Evolutionary conservation across 2,113 vertebrate species (phyloP).

Genomic region (Urocitellus parryii): DNA sequence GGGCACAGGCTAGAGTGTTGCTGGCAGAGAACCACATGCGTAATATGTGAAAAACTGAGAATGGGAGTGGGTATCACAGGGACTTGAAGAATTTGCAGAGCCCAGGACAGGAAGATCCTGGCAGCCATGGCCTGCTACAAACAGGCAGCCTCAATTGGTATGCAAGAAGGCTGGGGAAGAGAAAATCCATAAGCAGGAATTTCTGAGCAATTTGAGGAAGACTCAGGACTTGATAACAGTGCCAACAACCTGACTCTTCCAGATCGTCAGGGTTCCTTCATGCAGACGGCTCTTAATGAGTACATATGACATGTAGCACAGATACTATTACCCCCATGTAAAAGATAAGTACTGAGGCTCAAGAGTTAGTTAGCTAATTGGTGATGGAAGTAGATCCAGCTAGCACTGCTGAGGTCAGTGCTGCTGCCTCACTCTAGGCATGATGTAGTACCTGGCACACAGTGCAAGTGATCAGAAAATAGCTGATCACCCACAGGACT

Average conservation of each 20-base stretch:
- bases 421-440: not conserved
- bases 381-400: not conserved
- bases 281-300: constrained; percentile 14
- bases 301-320: not conserved
- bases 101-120: not conserved
- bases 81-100: constrained; percentile 13
- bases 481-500: not conserved
- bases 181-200: not conserved
- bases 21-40: constrained; percentile 44
- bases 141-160: not conserved
- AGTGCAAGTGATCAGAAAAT: not conserved
- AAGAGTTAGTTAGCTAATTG: not conserved
- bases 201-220: not conserved
- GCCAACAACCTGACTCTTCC: not conserved
- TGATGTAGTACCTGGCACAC: not conserved
- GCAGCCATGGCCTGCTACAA: not conserved
- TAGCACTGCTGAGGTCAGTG: not conserved
- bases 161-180: not conserved
- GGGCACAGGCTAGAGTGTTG: constrained; percentile 25
- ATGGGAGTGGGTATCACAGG: not conserved
- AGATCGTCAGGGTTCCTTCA: not conserved
- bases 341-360: constrained; percentile 42
- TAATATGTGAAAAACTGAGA: not conserved
- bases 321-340: not conserved
- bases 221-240: not conserved